These are phyloP conservation scores for Microcebus tavaratra DNA, from an alignment of 2,113 vertebrate species.

Conservation along the genomic window DNA sequence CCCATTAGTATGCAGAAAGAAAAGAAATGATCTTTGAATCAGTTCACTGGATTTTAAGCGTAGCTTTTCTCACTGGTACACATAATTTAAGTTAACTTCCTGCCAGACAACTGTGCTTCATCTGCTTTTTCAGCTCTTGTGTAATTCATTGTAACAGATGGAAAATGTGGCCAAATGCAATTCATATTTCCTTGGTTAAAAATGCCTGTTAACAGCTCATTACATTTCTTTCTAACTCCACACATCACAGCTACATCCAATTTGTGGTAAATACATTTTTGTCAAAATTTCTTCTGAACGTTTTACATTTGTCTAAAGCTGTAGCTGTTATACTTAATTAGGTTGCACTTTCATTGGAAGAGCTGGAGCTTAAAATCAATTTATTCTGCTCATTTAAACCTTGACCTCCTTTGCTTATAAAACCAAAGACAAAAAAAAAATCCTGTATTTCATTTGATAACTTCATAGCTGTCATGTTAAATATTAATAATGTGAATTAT, in stretches of 20 bases:
- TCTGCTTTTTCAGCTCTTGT: constrained; percentile 42
- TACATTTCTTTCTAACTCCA: constrained; percentile 63
- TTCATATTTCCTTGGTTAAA: constrained; percentile 70
- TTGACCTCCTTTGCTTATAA: constrained; percentile 64
- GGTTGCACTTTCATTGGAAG: constrained; percentile 32
- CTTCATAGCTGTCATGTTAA: constrained; percentile 48
- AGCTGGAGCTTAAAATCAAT: constrained; percentile 70
- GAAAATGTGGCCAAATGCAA: constrained; percentile 52
- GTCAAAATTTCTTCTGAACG: constrained; percentile 61
- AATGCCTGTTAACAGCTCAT: constrained; percentile 65
- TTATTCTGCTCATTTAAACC: constrained; percentile 71
- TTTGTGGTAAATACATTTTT: constrained; percentile 70
- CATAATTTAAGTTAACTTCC: not conserved
- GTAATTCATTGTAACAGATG: constrained; percentile 62
- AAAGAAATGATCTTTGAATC: not conserved
- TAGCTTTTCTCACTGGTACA: not conserved
- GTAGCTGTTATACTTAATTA: constrained; percentile 61
- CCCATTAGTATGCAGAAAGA: not conserved
- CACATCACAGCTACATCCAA: constrained; percentile 33
- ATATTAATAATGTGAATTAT: constrained; percentile 37
- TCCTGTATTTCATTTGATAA: not conserved
- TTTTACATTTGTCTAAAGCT: constrained; percentile 73
- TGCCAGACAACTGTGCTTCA: constrained; percentile 40
- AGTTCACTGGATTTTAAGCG: constrained; percentile 41
- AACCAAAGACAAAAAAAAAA: constrained; percentile 39